A percentile compares a stretch with the other conserved stretches of the same genome.
These are phyloP conservation scores for Oryzias woworae DNA, from an alignment of 2,113 vertebrate genomes.

Conservation along the genomic window DNA sequence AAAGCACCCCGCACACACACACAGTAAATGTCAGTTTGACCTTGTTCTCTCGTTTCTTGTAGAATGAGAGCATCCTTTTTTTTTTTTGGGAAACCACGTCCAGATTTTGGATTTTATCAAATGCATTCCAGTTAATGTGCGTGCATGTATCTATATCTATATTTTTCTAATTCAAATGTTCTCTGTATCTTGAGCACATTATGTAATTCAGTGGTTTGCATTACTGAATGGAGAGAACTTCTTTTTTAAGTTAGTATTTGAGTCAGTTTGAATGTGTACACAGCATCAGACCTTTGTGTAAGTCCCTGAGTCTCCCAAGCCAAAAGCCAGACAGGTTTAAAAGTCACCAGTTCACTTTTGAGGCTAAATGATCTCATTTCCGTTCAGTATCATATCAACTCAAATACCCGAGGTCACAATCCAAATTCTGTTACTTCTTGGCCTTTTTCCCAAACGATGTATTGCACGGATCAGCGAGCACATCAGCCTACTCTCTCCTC, in stretches of 20 bases:
- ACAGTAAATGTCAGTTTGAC: constrained; percentile 40
- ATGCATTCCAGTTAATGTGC: constrained; percentile 25
- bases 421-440: constrained; percentile 52
- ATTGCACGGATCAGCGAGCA: constrained; percentile 72
- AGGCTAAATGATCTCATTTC: constrained; percentile 29
- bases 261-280: too few relatives aligned
- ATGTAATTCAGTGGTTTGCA: constrained; percentile 8
- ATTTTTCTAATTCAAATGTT: constrained; percentile 26
- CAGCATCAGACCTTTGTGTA: too few relatives aligned
- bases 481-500: constrained; percentile 76
- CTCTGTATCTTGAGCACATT: constrained; percentile 10
- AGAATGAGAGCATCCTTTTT: constrained; percentile 44
- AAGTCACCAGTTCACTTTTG: constrained; percentile 36
- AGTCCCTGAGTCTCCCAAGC: too few relatives aligned
- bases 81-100: constrained; percentile 12
- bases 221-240: constrained; percentile 1
- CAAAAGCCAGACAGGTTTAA: constrained; percentile 14
- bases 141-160: neutral
- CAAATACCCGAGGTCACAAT: constrained; percentile 54
- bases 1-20: constrained; percentile 6
- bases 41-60: constrained; percentile 46
- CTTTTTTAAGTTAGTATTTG: too few relatives aligned
- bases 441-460: constrained; percentile 59
- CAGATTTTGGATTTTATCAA: constrained; percentile 25
- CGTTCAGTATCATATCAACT: constrained; percentile 2